A percentile compares a stretch with the other conserved stretches of the same genome.
These are phyloP conservation scores for Eilema depressum DNA, from an alignment of 2,888 invertebrate genomes.

Conservation along the genomic window DNA sequence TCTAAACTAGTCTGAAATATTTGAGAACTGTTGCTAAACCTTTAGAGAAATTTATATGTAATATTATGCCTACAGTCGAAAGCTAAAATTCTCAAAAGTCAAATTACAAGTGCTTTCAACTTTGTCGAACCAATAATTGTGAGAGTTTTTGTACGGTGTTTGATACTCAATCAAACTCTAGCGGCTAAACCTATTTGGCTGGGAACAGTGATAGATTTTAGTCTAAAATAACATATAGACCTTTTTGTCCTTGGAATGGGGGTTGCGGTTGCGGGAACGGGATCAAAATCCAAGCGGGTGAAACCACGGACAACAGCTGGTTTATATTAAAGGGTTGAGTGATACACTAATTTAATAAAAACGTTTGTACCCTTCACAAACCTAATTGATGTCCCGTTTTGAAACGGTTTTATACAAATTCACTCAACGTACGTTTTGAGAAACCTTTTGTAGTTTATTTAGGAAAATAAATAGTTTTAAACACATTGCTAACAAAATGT, in stretches of 20 bases:
- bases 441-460: neutral
- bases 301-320: no score
- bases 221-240: no score
- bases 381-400: slow-evolving; percentile 10
- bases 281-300: no score
- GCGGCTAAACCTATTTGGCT: no score
- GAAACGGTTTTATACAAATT: slow-evolving; percentile 1
- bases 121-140: neutral
- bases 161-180: no score
- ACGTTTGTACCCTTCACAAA: slow-evolving; percentile 1
- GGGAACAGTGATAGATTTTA: no score
- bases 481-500: neutral
- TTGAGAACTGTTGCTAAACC: neutral
- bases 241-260: no score
- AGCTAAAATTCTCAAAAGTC: neutral
- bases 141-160: no score
- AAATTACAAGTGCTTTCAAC: neutral
- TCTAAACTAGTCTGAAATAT: neutral
- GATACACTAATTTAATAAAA: neutral
- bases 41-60: neutral
- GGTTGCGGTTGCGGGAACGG: no score
- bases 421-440: neutral
- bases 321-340: neutral
- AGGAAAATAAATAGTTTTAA: neutral
- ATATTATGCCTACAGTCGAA: no score